These are phyloP conservation scores for Metalampra italica DNA, from an alignment of 2,888 invertebrate species.

Conservation along the genomic window DNA sequence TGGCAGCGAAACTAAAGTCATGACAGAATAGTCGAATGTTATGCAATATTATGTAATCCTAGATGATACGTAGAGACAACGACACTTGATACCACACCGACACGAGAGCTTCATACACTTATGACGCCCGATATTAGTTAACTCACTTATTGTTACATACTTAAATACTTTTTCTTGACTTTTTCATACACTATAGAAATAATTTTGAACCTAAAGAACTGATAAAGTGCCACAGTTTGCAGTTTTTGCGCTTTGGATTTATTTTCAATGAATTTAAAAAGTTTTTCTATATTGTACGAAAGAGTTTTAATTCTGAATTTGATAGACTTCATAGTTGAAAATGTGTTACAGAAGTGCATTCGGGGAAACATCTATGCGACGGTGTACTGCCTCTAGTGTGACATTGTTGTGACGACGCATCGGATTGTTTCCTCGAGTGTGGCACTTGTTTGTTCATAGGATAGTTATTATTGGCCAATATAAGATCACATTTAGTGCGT, in stretches of 20 bases:
- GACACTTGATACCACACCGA: slow-evolving; percentile 59
- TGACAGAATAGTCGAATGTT: slow-evolving; percentile 11
- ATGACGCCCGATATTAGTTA: slow-evolving; percentile 39
- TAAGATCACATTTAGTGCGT: slow-evolving; percentile 48
- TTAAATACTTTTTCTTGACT: slow-evolving; percentile 19
- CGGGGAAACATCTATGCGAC: slow-evolving; percentile 20
- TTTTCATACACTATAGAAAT: slow-evolving; percentile 36
- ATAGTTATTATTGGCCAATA: slow-evolving; percentile 45
- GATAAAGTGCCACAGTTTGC: slow-evolving; percentile 61
- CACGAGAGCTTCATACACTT: slow-evolving; percentile 66
- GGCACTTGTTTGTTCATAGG: slow-evolving; percentile 30
- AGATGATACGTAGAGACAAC: slow-evolving; percentile 67
- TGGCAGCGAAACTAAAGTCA: neutral
- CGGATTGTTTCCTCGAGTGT: slow-evolving; percentile 19
- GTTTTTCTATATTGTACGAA: slow-evolving; percentile 26
- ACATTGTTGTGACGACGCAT: slow-evolving; percentile 23
- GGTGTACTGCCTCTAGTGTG: slow-evolving; percentile 16
- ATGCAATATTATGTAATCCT: slow-evolving; percentile 22
- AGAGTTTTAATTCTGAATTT: slow-evolving; percentile 16
- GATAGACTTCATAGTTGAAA: slow-evolving; percentile 18
- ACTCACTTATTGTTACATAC: slow-evolving; percentile 13
- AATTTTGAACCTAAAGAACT: slow-evolving; percentile 53
- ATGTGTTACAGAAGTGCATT: slow-evolving; percentile 25
- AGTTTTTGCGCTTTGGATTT: slow-evolving; percentile 44
- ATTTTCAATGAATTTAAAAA: slow-evolving; percentile 32